Conservation (phyloP, 2,113 vertebrate species). For the Ornithorhynchus anatinus region DNA sequence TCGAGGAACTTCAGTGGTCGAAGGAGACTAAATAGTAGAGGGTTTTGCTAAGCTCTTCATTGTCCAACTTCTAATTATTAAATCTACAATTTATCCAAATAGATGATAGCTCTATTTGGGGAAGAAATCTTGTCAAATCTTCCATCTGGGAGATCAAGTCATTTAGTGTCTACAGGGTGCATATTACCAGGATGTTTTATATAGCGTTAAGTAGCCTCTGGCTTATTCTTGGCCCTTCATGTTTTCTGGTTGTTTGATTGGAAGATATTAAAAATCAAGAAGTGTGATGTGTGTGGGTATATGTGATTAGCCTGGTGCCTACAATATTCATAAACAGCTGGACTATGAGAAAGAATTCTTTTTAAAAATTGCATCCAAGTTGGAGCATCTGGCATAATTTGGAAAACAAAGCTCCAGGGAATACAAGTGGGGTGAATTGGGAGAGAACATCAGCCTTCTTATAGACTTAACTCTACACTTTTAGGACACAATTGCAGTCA, state of each 20-base stretch:
- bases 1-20: too few relatives aligned
- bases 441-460: background rate
- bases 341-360: conserved; percentile 6
- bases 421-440: background rate
- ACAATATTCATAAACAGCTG: conserved; percentile 23
- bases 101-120: background rate
- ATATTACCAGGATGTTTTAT: background rate
- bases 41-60: background rate
- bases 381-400: background rate
- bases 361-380: background rate
- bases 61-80: background rate
- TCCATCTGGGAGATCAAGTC: background rate
- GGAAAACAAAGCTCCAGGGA: background rate
- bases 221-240: background rate
- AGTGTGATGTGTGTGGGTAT: background rate
- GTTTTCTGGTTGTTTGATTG: background rate
- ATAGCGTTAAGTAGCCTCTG: background rate
- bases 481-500: background rate
- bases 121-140: background rate
- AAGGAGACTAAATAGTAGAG: too few relatives aligned
- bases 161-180: background rate
- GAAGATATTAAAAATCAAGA: background rate
- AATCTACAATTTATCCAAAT: background rate
- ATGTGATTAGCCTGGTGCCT: background rate
- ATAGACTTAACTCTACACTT: background rate